Evolutionary conservation across 2,888 invertebrate genomes (phyloP), one percentile per base, ranked within the genome.

Genomic region (Xestia rhomboidea): DNA sequence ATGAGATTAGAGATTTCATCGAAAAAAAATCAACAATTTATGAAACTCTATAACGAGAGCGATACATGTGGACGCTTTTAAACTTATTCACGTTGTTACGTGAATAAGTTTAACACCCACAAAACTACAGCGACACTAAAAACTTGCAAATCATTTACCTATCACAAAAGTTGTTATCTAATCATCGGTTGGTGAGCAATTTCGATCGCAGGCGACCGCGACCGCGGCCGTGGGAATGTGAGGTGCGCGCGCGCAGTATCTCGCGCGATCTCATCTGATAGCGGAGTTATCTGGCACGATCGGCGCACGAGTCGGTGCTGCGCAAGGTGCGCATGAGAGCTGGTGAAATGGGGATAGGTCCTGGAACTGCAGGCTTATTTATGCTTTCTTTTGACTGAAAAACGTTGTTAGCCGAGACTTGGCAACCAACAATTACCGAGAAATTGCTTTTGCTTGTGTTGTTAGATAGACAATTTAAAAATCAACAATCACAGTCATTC

Each of bases 241-340:
- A 80, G 87, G 87, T 87, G 90, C 87, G 89, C 87, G 89, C 83
- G 88, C 85, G 86, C 88, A 86, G 80, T 91, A 92, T 93, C 93
- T 81, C 87, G 87, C 89, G 87, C 92, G 86, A 94, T 94, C 93
- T 91, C 90, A 93, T 92, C 93, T 90, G 94, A 94, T 94, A 93
- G 84, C 85, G 81, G 87, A 87, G 89, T 81, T 93, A 93, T 93
- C 93, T 86, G 85, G 88, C 92, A 90, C 93, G 91, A 93, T 93
- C 93, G 84, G 91, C 87, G 93, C 93, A 93, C 93, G 93, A 92
- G 92, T 89, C 89, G 81, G 80, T 85, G 87, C 81, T 80, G 79
- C 41, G 77, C 79, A 72, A 30, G 68, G 84, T 85, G 68, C 41
- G 83, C 51, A 89, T 86, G 71, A 24, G 27, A 10, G 11, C 4